Conservation (phyloP, 2,797 vertebrate species). For the Platalea minor region DNA sequence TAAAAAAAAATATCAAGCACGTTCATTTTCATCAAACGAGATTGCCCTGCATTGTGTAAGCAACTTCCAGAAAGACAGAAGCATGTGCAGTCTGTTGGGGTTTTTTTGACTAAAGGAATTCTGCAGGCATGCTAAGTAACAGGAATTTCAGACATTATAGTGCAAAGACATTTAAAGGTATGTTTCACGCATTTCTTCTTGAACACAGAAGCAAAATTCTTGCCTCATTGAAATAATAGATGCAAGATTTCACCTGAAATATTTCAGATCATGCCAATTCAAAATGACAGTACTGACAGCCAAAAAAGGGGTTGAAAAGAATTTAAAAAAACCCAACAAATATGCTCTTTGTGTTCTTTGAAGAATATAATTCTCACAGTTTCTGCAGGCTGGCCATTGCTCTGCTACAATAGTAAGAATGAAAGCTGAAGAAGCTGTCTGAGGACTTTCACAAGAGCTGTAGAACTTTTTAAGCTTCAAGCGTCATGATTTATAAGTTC, state of each 20-base stretch:
- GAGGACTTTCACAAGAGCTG: background rate
- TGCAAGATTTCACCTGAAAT: background rate
- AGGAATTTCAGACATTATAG: background rate
- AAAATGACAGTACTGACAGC: background rate
- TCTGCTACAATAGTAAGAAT: background rate
- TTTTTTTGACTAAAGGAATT: background rate
- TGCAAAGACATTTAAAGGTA: background rate
- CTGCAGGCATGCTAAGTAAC: background rate
- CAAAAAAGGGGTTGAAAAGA: background rate
- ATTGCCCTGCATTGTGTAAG: background rate
- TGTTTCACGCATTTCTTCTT: background rate
- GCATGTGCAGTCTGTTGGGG: background rate
- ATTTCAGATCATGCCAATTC: background rate
- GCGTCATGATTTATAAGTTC: background rate
- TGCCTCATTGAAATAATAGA: background rate
- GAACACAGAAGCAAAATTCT: background rate
- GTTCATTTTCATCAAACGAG: background rate
- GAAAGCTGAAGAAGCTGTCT: background rate
- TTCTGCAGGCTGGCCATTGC: background rate
- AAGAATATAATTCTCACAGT: background rate
- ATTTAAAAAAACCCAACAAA: background rate
- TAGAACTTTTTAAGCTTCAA: background rate
- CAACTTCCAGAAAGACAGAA: background rate
- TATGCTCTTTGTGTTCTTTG: background rate
- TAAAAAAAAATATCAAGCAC: background rate